A percentile compares a stretch with the other conserved stretches of the same genome.
Evolutionary conservation across 2,113 vertebrate genomes (phyloP).

Genomic region (Lipotes vexillifer): DNA sequence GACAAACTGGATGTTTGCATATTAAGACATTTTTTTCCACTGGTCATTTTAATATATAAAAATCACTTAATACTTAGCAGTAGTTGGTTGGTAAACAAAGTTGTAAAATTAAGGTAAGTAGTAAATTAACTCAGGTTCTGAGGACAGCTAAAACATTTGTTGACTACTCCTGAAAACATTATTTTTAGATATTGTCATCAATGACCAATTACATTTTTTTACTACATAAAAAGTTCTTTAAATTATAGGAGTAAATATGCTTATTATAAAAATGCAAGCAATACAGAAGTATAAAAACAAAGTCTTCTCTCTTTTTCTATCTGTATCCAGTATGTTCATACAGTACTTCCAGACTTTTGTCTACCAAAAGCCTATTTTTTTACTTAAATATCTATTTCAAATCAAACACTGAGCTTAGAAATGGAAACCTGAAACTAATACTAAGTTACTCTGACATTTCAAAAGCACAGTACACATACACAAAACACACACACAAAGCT

Average conservation of each 20-base stretch:
- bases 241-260: neutral
- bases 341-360: neutral
- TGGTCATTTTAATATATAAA: neutral
- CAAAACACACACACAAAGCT: neutral
- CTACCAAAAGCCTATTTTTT: neutral
- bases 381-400: neutral
- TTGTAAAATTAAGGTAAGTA: neutral
- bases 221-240: neutral
- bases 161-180: neutral
- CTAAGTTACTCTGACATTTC: constrained; percentile 11
- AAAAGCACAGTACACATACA: neutral
- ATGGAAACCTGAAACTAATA: constrained; percentile 20
- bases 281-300: neutral
- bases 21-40: constrained; percentile 8
- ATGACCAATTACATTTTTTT: constrained; percentile 17
- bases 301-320: neutral
- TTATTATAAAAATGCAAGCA: constrained; percentile 9
- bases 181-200: neutral
- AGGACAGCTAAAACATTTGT: neutral
- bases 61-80: neutral
- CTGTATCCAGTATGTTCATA: neutral
- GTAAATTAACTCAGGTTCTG: neutral
- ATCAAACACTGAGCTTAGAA: constrained; percentile 6
- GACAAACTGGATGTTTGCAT: neutral
- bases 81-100: neutral